Percentiles rank a stretch among this genome's conserved stretches.
phyloP scores from a whole-genome alignment of 2,797 vertebrate species.

The Tamandua tetradactyla region DNA sequence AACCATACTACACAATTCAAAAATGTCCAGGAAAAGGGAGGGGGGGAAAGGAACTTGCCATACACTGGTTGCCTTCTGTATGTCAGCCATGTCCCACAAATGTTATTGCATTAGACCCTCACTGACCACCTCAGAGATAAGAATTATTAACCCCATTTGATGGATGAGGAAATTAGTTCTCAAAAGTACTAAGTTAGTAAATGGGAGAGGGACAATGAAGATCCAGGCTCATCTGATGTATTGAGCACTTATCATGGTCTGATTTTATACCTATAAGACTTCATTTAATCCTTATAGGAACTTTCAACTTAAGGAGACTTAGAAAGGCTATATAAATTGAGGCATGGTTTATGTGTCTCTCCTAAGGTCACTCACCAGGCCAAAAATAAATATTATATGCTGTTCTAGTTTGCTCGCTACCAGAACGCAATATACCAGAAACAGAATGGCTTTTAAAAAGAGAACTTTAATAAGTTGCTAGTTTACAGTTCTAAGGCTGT shows the following conservation, averaged over 20 bases:
- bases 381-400: not conserved
- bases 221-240: not conserved
- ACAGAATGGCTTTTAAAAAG: no score
- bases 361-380: not conserved
- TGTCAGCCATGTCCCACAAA: not conserved
- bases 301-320: not conserved
- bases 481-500: no score
- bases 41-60: not conserved
- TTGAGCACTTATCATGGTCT: not conserved
- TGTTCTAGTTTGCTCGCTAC: no score
- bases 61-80: not conserved
- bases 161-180: not conserved
- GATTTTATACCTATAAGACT: not conserved
- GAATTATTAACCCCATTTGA: not conserved
- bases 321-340: slow-evolving; percentile 31
- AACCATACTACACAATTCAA: not conserved
- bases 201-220: not conserved
- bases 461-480: no score
- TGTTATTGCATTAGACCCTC: not conserved
- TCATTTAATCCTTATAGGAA: slow-evolving; percentile 4
- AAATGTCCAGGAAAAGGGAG: not conserved
- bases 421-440: no score
- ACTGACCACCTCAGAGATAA: not conserved
- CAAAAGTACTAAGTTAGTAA: not conserved
- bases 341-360: slow-evolving; percentile 28